Evolutionary conservation across 2,797 vertebrate genomes (phyloP).

Genomic region (Hydrocynus forskahlii): DNA sequence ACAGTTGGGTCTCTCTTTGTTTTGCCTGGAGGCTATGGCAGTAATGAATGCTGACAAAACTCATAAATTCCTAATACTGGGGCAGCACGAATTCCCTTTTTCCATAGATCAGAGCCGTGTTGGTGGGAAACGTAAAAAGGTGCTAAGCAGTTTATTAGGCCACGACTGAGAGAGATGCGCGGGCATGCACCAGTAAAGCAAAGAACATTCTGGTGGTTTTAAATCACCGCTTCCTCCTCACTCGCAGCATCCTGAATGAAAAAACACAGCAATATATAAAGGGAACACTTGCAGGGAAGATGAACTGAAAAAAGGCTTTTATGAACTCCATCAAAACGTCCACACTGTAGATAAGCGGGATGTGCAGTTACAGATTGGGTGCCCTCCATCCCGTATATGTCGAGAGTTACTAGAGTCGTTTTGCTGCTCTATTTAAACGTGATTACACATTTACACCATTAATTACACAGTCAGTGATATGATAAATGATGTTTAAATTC

Average conservation of each 20-base stretch:
- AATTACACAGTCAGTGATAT: background rate
- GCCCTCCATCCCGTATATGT: background rate
- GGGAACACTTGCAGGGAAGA: conserved; percentile 12
- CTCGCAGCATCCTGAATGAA: conserved; percentile 30
- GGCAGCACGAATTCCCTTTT: conserved; percentile 48
- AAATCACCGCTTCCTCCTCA: conserved; percentile 44
- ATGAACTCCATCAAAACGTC: conserved; percentile 21
- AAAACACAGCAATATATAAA: conserved; percentile 18
- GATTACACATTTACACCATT: background rate
- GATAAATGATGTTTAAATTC: background rate
- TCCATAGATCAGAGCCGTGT: conserved; percentile 50
- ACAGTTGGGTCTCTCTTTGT: conserved; percentile 58
- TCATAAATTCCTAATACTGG: conserved; percentile 61
- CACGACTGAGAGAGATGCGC: conserved; percentile 26
- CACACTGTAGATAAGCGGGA: background rate
- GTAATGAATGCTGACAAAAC: conserved; percentile 64
- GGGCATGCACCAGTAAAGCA: conserved; percentile 36
- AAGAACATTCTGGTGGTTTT: conserved; percentile 32
- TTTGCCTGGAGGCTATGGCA: conserved; percentile 59
- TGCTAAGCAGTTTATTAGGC: conserved; percentile 54
- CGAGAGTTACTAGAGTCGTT: background rate
- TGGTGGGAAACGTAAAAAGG: conserved; percentile 49
- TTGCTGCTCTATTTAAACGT: background rate
- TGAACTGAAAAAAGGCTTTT: conserved; percentile 16
- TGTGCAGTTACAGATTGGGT: background rate